Conservation (phyloP, 2,888 invertebrate species). For the Trissoscelio sp. region DNA sequence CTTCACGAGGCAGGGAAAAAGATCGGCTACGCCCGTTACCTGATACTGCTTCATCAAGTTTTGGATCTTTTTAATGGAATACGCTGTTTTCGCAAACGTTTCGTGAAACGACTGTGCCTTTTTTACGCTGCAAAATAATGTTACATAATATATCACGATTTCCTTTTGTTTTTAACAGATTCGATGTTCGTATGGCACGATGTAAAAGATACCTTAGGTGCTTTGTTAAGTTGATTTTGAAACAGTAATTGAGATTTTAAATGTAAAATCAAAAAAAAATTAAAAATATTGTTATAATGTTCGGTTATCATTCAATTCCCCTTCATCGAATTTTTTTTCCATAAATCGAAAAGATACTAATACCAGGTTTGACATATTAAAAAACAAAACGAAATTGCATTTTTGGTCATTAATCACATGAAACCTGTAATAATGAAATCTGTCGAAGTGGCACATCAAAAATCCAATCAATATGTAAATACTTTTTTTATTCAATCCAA, state of each 20-base stretch:
- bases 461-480: constrained; percentile 57
- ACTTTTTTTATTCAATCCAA: constrained; percentile 24
- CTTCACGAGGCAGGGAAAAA: constrained; percentile 45
- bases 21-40: constrained; percentile 64
- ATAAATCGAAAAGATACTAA: too few species aligned
- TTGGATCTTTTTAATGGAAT: constrained; percentile 58
- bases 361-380: too few species aligned
- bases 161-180: neutral
- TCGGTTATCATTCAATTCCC: too few species aligned
- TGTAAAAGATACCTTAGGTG: too few species aligned
- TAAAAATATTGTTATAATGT: too few species aligned
- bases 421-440: constrained; percentile 6
- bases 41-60: constrained; percentile 63
- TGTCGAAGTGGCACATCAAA: constrained; percentile 22
- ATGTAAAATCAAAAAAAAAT: too few species aligned
- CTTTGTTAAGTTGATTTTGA: too few species aligned
- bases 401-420: constrained; percentile 3
- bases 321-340: too few species aligned
- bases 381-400: constrained; percentile 6
- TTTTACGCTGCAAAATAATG: neutral
- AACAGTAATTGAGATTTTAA: too few species aligned
- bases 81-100: constrained; percentile 40
- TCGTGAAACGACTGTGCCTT: neutral
- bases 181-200: too few species aligned
- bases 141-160: neutral